Evolutionary conservation across 2,888 invertebrate genomes (phyloP).

Genomic region (Drosophila buzzatii): DNA sequence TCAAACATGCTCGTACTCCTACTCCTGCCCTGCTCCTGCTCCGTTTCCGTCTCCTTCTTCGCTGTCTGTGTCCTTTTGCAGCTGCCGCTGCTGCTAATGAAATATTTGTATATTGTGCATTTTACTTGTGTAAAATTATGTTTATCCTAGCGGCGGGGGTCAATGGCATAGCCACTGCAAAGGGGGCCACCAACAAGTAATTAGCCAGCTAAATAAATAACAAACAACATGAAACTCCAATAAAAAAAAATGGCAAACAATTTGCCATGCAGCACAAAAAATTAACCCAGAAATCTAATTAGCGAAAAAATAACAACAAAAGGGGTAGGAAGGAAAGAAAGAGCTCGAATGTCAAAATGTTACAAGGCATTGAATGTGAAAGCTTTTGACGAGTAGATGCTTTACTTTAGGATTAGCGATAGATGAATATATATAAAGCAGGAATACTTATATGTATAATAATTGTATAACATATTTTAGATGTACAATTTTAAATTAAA

Average conservation of each 20-base stretch:
- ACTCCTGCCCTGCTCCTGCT: conserved; percentile 17
- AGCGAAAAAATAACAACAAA: conserved; percentile 46
- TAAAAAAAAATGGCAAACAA: conserved; percentile 51
- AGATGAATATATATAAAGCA: background rate
- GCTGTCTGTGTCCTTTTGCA: conserved; percentile 41
- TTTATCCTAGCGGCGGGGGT: conserved; percentile 39
- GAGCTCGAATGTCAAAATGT: background rate
- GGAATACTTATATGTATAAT: too few species aligned
- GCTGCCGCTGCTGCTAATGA: conserved; percentile 56
- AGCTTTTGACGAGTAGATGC: background rate
- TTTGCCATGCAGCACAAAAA: conserved; percentile 42
- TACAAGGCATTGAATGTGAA: conserved; percentile 23
- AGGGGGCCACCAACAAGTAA: conserved; percentile 51
- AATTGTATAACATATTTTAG: too few species aligned
- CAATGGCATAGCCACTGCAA: conserved; percentile 34
- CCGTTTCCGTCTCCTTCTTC: background rate
- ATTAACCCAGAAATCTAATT: conserved; percentile 83
- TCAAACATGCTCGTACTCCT: conserved; percentile 1
- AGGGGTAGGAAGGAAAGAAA: background rate
- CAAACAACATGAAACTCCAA: conserved; percentile 32
- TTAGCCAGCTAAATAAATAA: conserved; percentile 69
- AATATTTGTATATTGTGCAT: conserved; percentile 68
- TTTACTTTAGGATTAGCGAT: background rate
- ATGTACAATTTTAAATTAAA: too few species aligned
- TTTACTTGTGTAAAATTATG: conserved; percentile 58